Conservation (phyloP, 1,140 invertebrate genomes). For the Trachymyrmex septentrionalis region DNA sequence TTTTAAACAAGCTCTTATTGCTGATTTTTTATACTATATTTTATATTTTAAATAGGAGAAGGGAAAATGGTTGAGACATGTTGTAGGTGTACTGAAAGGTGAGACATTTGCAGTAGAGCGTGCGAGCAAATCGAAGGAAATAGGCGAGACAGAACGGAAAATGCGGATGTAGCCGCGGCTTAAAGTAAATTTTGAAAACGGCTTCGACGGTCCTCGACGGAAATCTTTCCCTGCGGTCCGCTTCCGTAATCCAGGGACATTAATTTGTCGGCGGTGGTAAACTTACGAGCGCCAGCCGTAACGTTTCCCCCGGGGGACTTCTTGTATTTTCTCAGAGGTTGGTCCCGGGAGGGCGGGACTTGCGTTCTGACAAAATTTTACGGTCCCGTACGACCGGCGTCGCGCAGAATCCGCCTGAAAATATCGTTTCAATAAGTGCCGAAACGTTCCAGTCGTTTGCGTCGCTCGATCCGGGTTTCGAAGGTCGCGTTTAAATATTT, state of each 20-base stretch:
- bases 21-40: neutral
- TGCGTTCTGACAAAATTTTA: constrained; percentile 72
- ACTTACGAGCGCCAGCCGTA: constrained; percentile 70
- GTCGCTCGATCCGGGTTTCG: neutral
- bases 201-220: constrained; percentile 64
- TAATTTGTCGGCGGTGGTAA: constrained; percentile 76
- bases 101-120: constrained; percentile 48
- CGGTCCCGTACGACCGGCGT: constrained; percentile 34
- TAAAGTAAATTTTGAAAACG: constrained; percentile 75
- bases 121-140: constrained; percentile 33
- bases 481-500: neutral
- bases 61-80: neutral
- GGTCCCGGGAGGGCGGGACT: constrained; percentile 48
- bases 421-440: constrained; percentile 66
- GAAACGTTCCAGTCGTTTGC: constrained; percentile 1
- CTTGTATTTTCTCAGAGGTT: constrained; percentile 78
- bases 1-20: neutral
- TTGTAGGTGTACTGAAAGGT: constrained; percentile 19
- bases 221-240: constrained; percentile 75
- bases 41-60: neutral
- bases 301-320: constrained; percentile 63
- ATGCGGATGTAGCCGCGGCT: constrained; percentile 57
- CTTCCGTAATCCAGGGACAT: constrained; percentile 78
- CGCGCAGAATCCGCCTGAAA: constrained; percentile 35
- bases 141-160: constrained; percentile 23